phyloP scores from a whole-genome alignment of 2,797 vertebrate genomes.

The Toxotes lorentzi region DNA sequence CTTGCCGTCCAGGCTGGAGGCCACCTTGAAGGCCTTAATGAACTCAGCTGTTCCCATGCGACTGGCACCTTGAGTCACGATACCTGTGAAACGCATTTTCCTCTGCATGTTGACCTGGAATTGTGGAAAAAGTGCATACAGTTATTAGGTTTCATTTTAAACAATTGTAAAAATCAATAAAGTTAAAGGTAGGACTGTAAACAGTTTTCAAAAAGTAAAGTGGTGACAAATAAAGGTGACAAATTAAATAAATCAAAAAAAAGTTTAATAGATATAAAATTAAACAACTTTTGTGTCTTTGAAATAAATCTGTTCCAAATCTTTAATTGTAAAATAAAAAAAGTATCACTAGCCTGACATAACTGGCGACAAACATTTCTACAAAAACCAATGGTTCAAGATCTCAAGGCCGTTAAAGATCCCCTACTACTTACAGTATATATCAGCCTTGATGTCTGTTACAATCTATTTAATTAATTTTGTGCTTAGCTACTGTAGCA shows the following conservation, averaged over 20 bases:
- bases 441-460: not conserved
- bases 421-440: not conserved
- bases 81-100: conserved; percentile 90
- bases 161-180: not conserved
- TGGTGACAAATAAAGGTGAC: not conserved
- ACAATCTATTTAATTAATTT: not conserved
- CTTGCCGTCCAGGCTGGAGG: conserved; percentile 89
- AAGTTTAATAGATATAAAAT: too few species aligned
- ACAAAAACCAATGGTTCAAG: not conserved
- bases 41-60: conserved; percentile 89
- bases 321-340: not conserved
- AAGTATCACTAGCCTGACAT: not conserved
- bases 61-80: conserved; percentile 94
- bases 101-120: conserved; percentile 91
- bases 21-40: conserved; percentile 91
- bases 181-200: not conserved
- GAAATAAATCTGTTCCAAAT: not conserved
- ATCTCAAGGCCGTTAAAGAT: not conserved
- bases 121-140: not conserved
- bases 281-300: not conserved
- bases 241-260: not conserved
- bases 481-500: not conserved
- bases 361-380: not conserved
- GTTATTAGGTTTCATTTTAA: not conserved
- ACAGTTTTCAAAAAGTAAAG: not conserved